Evolutionary conservation across 1,140 invertebrate species (phyloP).

Genomic region (Spodoptera frugiperda): DNA sequence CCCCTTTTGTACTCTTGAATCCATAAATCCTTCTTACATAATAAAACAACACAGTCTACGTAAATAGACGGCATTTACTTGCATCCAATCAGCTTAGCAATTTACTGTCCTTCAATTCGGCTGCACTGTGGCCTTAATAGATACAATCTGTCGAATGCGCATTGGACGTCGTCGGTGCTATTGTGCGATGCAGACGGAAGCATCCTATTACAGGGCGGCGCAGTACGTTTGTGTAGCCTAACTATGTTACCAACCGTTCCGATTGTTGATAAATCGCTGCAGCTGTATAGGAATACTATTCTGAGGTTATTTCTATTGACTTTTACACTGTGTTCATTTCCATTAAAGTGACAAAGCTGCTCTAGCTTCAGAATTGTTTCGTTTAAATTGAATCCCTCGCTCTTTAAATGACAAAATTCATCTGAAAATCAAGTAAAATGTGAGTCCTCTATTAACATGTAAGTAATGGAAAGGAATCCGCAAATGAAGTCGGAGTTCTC

Average conservation of each 20-base stretch:
- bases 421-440: not conserved
- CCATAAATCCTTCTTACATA: too few species aligned
- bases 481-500: constrained; percentile 61
- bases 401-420: not conserved
- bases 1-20: too few species aligned
- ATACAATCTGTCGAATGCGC: constrained; percentile 61
- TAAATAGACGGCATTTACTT: not conserved
- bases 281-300: constrained; percentile 16
- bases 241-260: constrained; percentile 35
- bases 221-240: constrained; percentile 51
- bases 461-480: constrained; percentile 54
- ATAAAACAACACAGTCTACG: too few species aligned
- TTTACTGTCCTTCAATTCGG: constrained; percentile 38
- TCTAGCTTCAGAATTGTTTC: too few species aligned
- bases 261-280: constrained; percentile 40
- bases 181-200: constrained; percentile 67
- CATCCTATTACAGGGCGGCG: constrained; percentile 64
- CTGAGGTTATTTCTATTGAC: too few species aligned
- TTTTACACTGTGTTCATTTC: too few species aligned
- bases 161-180: constrained; percentile 55
- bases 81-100: constrained; percentile 36
- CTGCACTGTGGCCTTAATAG: constrained; percentile 49
- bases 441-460: not conserved
- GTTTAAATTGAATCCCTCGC: not conserved
- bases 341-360: too few species aligned